phyloP scores from a whole-genome alignment of 30 jellyfish, hydroid and myxozoan species.

The Aurelia aurita region DNA sequence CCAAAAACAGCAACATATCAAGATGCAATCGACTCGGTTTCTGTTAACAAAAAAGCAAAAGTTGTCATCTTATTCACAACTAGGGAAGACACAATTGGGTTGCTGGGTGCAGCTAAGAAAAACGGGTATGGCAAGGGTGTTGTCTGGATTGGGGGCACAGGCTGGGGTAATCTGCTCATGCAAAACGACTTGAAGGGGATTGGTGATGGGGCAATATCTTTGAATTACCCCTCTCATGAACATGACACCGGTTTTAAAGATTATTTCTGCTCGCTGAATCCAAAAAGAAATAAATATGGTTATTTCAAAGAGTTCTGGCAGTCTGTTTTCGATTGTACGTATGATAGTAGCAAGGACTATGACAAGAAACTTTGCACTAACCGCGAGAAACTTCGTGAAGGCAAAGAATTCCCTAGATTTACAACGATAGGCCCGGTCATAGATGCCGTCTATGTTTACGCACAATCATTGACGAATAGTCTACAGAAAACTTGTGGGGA shows the following conservation, averaged over 20 bases:
- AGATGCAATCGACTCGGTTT: conserved; percentile 30
- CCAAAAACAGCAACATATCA: conserved; percentile 44
- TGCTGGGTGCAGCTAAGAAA: conserved; percentile 53
- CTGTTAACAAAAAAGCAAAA: conserved; percentile 57
- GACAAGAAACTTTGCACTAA: conserved; percentile 36
- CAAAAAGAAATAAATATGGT: conserved; percentile 20
- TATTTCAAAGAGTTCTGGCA: conserved; percentile 70
- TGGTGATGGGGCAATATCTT: conserved; percentile 51
- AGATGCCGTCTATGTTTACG: conserved; percentile 70
- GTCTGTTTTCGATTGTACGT: conserved; percentile 55
- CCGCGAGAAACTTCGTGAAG: conserved; percentile 36
- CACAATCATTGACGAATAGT: conserved; percentile 33
- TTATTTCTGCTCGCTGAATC: conserved; percentile 63
- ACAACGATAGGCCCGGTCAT: conserved; percentile 53
- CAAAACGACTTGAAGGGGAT: neutral
- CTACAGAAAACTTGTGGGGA: conserved; percentile 39
- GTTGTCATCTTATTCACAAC: conserved; percentile 61
- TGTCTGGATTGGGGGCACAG: conserved; percentile 68
- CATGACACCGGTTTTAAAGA: conserved; percentile 23
- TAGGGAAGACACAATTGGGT: conserved; percentile 44
- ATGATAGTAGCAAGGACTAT: neutral
- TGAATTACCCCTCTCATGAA: conserved; percentile 10
- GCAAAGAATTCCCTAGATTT: conserved; percentile 14
- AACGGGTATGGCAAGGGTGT: conserved; percentile 7
- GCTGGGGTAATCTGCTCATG: conserved; percentile 51